phyloP scores from a whole-genome alignment of 2,797 vertebrate genomes.

The Onychomys arenicola region DNA sequence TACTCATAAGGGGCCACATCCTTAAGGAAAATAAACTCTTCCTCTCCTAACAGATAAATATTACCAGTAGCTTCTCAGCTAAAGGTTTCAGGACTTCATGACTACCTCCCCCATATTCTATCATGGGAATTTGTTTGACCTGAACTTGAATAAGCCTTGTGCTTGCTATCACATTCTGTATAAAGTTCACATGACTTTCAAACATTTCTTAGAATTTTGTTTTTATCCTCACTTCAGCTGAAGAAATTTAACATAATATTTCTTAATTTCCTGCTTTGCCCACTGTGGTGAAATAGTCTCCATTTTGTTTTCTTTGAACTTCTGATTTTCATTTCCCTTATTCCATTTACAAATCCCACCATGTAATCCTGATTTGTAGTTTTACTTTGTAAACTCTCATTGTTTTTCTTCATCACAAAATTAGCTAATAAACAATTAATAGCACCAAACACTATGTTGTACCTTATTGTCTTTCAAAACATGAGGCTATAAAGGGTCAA shows the following conservation, averaged over 20 bases:
- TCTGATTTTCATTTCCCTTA: neutral
- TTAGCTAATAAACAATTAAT: neutral
- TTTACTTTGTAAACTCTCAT: neutral
- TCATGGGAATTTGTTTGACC: neutral
- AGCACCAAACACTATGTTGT: neutral
- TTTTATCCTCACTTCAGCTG: neutral
- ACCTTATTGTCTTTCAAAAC: neutral
- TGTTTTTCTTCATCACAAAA: neutral
- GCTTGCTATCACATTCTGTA: too few species aligned
- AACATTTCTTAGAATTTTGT: neutral
- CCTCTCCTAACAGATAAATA: neutral
- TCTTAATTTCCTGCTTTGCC: neutral
- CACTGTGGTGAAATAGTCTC: neutral
- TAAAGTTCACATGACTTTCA: neutral
- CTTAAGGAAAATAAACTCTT: neutral
- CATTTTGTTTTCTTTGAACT: neutral
- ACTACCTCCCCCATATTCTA: rapidly evolving
- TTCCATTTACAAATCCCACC: neutral
- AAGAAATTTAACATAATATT: neutral
- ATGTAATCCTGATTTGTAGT: neutral
- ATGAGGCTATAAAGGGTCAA: neutral
- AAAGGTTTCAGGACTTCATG: neutral
- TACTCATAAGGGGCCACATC: neutral
- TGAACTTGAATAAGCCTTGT: too few species aligned
- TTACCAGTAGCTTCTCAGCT: neutral